Base-by-base conservation (phyloP, 2,797 vertebrate genomes). In the Acridotheres tristis region DNA sequence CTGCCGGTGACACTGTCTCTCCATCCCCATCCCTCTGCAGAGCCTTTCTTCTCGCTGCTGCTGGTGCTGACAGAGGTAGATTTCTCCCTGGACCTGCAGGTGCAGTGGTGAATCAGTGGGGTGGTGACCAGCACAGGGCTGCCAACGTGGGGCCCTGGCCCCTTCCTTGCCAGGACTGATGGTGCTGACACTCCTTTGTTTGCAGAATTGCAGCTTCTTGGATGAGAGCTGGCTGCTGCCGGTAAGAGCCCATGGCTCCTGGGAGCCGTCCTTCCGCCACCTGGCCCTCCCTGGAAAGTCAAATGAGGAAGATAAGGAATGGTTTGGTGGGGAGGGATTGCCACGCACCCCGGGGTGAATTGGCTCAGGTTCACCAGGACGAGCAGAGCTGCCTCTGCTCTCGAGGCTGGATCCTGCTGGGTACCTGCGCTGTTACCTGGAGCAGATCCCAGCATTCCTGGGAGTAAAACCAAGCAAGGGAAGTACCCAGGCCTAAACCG, bases 211-310 rank as follows among this genome's bases (percentile, higher is more conserved):
- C 96, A 99, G 98, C 96, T 99, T 99, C 95, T 97, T 98, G 95
- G 98, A 98, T 9, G 97, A 99, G 95, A 98, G 98, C 84, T 99
- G 98, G 98, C 96, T 98, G 75, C 96, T 99, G 80, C 99, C 98
- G 47, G 99, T 99, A 98, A 98, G 97, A 85, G 61, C 75, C 51
- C 20, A 0, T 11, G 3, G 59, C 43, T 84, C 36, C 51, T 8
- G 3, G 0, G 85, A 66, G 88, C 58, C 1, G 0, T 55, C 68
- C 40, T 89, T 54, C 61, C 0, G 1, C 90, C 34, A 10, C 34
- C 75, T 40, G 45, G 84, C 63, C 65, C 57, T 85, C 2, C 1
- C 68, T 62, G 81, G 13, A 13, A 66, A 80, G 34, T 40, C 45
- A 40, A 38, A 87, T 3, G n/a, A 61, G 87, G 81, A 79, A 58